phyloP scores from a whole-genome alignment of 2,113 vertebrate species.

The Lasiurus borealis region DNA sequence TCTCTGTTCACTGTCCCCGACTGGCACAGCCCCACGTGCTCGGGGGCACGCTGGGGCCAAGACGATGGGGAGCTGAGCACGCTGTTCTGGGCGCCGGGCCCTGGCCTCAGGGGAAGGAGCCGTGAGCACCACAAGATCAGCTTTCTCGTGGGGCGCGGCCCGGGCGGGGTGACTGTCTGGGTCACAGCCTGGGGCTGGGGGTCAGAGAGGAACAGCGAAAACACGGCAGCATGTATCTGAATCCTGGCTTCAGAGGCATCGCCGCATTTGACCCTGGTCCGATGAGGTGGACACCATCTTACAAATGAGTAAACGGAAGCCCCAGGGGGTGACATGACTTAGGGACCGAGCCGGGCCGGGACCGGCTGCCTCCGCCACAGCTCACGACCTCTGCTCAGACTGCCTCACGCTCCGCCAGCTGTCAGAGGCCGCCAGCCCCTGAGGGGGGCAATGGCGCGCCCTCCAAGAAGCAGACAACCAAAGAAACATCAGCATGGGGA shows the following conservation, averaged over 20 bases:
- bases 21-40: fast-evolving
- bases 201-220: background rate
- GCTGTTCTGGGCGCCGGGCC: background rate
- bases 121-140: background rate
- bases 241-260: background rate
- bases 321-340: fast-evolving
- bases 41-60: background rate
- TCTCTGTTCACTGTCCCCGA: fast-evolving
- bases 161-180: background rate
- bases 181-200: background rate
- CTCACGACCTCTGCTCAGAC: background rate
- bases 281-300: background rate
- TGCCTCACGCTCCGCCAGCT: fast-evolving
- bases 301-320: constrained; percentile 14
- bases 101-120: background rate
- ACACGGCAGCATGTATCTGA: background rate
- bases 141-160: constrained; percentile 16
- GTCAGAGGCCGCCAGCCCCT: background rate
- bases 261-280: background rate
- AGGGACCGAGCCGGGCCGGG: background rate
- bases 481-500: background rate
- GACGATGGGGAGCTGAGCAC: background rate
- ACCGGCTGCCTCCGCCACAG: background rate
- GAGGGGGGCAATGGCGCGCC: background rate
- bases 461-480: background rate